phyloP scores from a whole-genome alignment of 2,797 vertebrate species.

The Chaetophractus vellerosus region DNA sequence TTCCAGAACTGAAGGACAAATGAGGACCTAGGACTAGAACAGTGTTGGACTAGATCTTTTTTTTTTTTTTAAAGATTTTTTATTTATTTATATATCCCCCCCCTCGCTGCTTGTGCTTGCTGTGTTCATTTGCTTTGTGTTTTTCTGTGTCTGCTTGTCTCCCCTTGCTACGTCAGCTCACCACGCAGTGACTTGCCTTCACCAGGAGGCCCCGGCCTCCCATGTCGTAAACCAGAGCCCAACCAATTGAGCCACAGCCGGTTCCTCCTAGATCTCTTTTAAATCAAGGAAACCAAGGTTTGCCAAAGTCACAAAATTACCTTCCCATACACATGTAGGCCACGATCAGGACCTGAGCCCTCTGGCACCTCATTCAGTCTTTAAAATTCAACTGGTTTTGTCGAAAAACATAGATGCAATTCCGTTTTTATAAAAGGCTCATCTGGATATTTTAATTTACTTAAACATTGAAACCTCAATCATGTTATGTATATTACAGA shows the following conservation, averaged over 20 bases:
- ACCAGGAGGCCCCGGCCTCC: too few species aligned
- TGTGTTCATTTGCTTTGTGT: too few species aligned
- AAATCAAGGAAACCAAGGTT: not conserved
- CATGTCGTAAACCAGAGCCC: too few species aligned
- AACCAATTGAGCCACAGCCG: too few species aligned
- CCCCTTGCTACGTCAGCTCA: too few species aligned
- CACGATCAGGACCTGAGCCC: not conserved
- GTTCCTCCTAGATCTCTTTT: not conserved
- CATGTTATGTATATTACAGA: not conserved
- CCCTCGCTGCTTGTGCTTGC: too few species aligned
- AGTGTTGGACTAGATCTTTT: not conserved
- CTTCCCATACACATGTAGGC: not conserved
- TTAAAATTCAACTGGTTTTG: not conserved
- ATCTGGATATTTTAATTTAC: constrained; percentile 65
- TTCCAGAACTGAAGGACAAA: not conserved
- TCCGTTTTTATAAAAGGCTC: not conserved
- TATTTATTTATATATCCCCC: too few species aligned
- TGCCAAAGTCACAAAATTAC: not conserved
- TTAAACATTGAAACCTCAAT: constrained; percentile 61
- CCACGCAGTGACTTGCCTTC: too few species aligned
- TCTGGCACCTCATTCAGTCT: not conserved
- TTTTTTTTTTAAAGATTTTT: too few species aligned
- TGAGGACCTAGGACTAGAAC: not conserved
- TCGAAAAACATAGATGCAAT: not conserved
- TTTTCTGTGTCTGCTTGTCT: too few species aligned